A percentile compares a stretch with the other conserved stretches of the same genome.
Evolutionary conservation across 30 jellyfish, hydroid and myxozoan species (phyloP).

Genomic region (Hydractinia echinata): DNA sequence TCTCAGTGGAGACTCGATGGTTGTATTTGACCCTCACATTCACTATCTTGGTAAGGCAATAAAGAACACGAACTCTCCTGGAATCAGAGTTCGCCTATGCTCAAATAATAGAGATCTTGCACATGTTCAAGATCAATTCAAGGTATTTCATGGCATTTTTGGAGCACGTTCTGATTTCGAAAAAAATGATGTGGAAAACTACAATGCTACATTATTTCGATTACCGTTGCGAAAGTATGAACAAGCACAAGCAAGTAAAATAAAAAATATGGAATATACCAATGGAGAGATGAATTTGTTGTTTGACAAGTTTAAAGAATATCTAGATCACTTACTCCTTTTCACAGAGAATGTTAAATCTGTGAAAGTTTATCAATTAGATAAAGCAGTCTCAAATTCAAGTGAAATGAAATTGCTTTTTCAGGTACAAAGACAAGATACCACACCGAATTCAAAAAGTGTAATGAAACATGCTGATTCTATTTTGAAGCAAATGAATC

Average conservation of each 20-base stretch:
- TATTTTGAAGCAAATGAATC: neutral
- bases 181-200: neutral
- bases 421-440: neutral
- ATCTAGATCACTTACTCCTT: slow-evolving; percentile 37
- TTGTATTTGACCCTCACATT: slow-evolving; percentile 71
- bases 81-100: slow-evolving; percentile 47
- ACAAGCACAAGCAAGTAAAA: slow-evolving; percentile 50
- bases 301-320: slow-evolving; percentile 28
- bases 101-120: slow-evolving; percentile 23
- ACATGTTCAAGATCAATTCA: slow-evolving; percentile 44
- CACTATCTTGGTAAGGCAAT: slow-evolving; percentile 60
- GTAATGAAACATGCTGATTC: neutral
- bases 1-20: slow-evolving; percentile 55
- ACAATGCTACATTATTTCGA: slow-evolving; percentile 60
- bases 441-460: neutral
- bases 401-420: slow-evolving; percentile 28
- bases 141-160: slow-evolving; percentile 51
- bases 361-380: slow-evolving; percentile 34
- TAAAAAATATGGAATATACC: slow-evolving; percentile 34
- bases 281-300: slow-evolving; percentile 45
- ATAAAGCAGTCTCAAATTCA: slow-evolving; percentile 8
- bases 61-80: slow-evolving; percentile 53
- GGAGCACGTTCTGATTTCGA: slow-evolving; percentile 48
- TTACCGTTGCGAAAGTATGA: slow-evolving; percentile 58
- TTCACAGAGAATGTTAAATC: slow-evolving; percentile 52